These are phyloP conservation scores for Tyrophagus putrescentiae DNA, from an alignment of 1,140 invertebrate species.

Conservation along the genomic window DNA sequence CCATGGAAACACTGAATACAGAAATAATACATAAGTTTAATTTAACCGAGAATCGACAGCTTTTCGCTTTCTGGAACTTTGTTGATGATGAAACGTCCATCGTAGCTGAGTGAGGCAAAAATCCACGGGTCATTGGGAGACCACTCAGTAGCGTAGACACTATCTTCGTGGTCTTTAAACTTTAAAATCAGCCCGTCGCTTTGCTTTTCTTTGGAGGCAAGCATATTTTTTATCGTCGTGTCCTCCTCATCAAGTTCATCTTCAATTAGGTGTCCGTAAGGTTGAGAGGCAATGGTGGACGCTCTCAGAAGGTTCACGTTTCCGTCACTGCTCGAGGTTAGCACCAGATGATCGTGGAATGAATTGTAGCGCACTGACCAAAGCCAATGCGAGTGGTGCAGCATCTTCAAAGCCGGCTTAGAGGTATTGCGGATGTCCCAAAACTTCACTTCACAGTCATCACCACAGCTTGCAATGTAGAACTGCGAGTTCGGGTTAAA, in stretches of 20 bases:
- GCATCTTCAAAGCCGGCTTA: conserved; percentile 58
- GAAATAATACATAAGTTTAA: conserved; percentile 15
- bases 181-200: conserved; percentile 64
- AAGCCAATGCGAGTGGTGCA: conserved; percentile 91
- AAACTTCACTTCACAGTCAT: conserved; percentile 83
- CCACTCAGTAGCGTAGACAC: conserved; percentile 93
- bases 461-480: conserved; percentile 77
- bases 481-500: conserved; percentile 95
- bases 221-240: background rate
- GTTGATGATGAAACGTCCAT: conserved; percentile 80
- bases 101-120: conserved; percentile 91
- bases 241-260: conserved; percentile 37
- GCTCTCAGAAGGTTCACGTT: conserved; percentile 71
- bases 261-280: conserved; percentile 43
- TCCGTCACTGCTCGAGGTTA: conserved; percentile 86
- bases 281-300: conserved; percentile 71
- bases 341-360: conserved; percentile 89
- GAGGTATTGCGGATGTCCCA: conserved; percentile 78
- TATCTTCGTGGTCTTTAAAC: conserved; percentile 94
- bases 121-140: conserved; percentile 92
- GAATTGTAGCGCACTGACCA: conserved; percentile 87
- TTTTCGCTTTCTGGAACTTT: conserved; percentile 80
- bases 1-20: conserved; percentile 1
- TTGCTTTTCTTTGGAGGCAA: background rate
- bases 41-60: conserved; percentile 45